Evolutionary conservation across 2,797 vertebrate species (phyloP).

Genomic region (Tympanoctomys barrerae): DNA sequence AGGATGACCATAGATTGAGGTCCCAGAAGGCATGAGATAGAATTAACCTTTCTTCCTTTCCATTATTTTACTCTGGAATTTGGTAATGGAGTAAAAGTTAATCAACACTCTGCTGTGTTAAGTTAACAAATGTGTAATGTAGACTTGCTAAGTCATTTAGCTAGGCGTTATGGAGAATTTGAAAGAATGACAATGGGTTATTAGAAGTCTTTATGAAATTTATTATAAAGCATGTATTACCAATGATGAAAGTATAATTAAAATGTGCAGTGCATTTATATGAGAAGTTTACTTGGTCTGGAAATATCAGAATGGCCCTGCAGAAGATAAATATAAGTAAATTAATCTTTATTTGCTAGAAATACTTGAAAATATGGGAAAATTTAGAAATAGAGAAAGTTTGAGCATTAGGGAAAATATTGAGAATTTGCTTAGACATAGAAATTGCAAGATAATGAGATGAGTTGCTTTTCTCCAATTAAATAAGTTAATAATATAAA

Average conservation of each 20-base stretch:
- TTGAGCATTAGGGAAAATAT: neutral
- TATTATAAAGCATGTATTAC: neutral
- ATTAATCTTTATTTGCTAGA: neutral
- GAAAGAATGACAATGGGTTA: neutral
- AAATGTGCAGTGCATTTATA: neutral
- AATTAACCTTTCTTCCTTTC: neutral
- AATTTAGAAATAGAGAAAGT: neutral
- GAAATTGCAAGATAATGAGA: neutral
- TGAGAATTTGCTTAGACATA: neutral
- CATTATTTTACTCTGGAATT: neutral
- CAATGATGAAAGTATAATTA: neutral
- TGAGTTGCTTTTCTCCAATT: neutral
- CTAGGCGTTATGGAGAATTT: neutral
- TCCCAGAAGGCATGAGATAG: neutral
- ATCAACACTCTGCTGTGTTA: neutral
- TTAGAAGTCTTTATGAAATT: neutral
- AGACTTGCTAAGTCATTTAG: neutral
- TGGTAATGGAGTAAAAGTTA: neutral
- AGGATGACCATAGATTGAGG: neutral
- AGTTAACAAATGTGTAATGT: neutral
- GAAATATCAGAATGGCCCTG: neutral
- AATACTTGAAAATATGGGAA: slow-evolving; percentile 4
- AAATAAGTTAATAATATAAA: neutral
- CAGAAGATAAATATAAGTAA: neutral
- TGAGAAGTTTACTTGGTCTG: neutral